phyloP scores from a whole-genome alignment of 2,113 vertebrate genomes.

The Merops nubicus region DNA sequence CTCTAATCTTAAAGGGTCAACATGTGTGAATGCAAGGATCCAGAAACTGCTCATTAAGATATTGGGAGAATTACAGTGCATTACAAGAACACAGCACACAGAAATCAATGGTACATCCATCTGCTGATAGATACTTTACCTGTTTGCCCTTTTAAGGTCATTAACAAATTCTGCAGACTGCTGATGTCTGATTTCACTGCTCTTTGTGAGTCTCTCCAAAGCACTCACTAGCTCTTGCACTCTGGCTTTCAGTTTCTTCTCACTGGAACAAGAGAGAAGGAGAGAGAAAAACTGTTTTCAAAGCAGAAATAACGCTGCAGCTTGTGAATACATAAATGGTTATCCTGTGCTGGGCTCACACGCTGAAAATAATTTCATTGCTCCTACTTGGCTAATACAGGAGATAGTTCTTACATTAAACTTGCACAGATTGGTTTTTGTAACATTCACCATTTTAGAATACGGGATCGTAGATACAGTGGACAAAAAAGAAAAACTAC shows the following conservation, averaged over 20 bases:
- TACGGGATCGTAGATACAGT: background rate
- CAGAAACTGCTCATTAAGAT: background rate
- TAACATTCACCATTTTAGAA: background rate
- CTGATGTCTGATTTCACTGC: constrained; percentile 88
- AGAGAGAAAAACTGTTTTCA: background rate
- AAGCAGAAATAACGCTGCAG: background rate
- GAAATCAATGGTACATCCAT: background rate
- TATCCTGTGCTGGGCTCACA: background rate
- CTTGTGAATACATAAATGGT: background rate
- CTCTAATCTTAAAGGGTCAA: background rate
- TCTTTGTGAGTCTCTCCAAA: constrained; percentile 87
- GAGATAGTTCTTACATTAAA: background rate
- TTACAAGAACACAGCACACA: background rate
- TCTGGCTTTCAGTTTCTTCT: constrained; percentile 87
- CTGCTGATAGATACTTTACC: constrained; percentile 68
- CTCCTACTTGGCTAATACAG: background rate
- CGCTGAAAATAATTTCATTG: background rate
- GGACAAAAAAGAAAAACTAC: background rate
- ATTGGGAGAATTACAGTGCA: background rate
- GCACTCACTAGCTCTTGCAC: constrained; percentile 88
- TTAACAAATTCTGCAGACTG: constrained; percentile 89
- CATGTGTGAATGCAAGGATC: rapidly evolving
- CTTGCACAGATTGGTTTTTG: background rate
- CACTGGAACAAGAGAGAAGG: constrained; percentile 69
- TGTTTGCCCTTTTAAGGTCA: constrained; percentile 90